Conservation (phyloP, 2,888 invertebrate genomes). For the Drosophila eohydei region DNA sequence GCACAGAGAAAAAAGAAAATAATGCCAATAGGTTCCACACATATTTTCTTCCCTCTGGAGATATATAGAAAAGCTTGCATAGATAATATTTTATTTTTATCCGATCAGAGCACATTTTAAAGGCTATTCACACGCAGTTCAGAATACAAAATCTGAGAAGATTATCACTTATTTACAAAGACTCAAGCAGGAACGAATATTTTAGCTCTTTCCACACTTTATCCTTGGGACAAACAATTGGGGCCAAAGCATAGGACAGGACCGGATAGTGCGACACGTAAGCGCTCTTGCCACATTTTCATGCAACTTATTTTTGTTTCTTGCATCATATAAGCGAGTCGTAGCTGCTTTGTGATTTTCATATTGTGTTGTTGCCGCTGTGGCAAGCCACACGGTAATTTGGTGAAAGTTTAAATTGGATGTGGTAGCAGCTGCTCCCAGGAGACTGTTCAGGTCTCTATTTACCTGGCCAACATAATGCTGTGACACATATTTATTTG, state of each 20-base stretch:
- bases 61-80: background rate
- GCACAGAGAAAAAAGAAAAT: background rate
- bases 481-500: background rate
- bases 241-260: background rate
- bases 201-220: background rate
- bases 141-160: background rate
- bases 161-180: background rate
- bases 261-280: conserved; percentile 9
- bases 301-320: conserved; percentile 4
- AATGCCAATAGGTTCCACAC: no score
- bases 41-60: background rate
- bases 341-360: conserved; percentile 4
- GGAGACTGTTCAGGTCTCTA: background rate
- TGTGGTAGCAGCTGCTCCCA: conserved; percentile 9
- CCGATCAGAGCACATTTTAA: background rate
- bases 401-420: conserved; percentile 26
- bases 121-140: background rate
- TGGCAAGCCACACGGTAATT: conserved; percentile 25
- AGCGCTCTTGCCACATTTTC: conserved; percentile 20
- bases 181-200: background rate
- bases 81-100: background rate
- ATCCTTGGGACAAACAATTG: background rate
- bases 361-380: conserved; percentile 2
- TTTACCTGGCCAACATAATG: conserved; percentile 4
- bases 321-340: background rate